phyloP scores from a whole-genome alignment of 2,888 invertebrate genomes.

The Drosophila prostipennis region DNA sequence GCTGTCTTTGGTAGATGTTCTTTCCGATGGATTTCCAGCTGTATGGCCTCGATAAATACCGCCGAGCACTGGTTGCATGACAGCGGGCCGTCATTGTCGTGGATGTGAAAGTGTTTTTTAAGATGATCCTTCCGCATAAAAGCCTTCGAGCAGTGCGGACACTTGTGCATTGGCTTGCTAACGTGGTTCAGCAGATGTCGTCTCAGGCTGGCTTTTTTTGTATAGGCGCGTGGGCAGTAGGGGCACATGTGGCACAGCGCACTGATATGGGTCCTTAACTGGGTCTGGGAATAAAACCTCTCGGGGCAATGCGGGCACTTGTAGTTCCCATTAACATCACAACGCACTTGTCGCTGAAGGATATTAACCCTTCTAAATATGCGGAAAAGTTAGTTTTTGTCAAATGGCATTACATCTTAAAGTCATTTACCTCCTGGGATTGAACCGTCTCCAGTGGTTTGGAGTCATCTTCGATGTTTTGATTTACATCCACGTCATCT shows the following conservation, averaged over 20 bases:
- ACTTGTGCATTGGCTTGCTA: not conserved
- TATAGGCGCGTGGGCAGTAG: not conserved
- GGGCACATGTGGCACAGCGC: not conserved
- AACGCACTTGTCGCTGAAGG: not conserved
- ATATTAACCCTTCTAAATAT: not conserved
- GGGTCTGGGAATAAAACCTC: not conserved
- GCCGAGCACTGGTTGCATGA: slow-evolving; percentile 3
- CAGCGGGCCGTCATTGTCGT: not conserved
- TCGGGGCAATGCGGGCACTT: slow-evolving; percentile 3
- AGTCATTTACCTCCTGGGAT: not conserved
- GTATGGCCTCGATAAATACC: not conserved
- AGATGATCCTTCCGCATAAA: not conserved
- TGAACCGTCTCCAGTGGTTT: not conserved
- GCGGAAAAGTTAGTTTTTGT: not conserved
- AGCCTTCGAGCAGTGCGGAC: slow-evolving; percentile 1
- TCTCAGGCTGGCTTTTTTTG: not conserved
- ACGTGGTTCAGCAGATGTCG: not conserved
- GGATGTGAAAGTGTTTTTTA: not conserved
- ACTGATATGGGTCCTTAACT: not conserved
- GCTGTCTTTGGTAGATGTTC: not conserved
- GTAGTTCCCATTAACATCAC: not conserved
- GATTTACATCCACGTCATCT: not conserved
- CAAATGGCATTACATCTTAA: not conserved
- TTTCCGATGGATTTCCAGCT: not conserved
- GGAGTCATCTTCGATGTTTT: not conserved